Evolutionary conservation across 2,797 vertebrate genomes (phyloP).

Genomic region (Sebastes trivittatus): DNA sequence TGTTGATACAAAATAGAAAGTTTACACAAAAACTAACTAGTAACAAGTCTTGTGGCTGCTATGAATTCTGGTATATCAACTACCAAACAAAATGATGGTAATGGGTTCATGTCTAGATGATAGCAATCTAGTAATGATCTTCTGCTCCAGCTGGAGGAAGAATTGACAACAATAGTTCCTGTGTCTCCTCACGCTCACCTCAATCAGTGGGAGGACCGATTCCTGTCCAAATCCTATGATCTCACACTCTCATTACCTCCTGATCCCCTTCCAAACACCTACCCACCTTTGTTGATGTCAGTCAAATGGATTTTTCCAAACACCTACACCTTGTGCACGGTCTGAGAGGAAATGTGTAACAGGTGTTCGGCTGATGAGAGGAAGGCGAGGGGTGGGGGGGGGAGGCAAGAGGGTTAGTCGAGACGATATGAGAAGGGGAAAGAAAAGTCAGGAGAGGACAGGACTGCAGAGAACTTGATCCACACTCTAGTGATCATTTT

Average conservation of each 20-base stretch:
- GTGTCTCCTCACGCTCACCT: constrained; percentile 53
- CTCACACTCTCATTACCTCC: constrained; percentile 70
- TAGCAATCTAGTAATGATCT: constrained; percentile 21
- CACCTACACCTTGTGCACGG: constrained; percentile 74
- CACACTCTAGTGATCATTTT: not conserved
- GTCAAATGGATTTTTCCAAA: constrained; percentile 73
- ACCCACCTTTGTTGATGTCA: constrained; percentile 75
- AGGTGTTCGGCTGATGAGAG: constrained; percentile 74
- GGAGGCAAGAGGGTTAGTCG: constrained; percentile 13
- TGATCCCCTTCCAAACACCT: constrained; percentile 75
- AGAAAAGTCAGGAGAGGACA: constrained; percentile 56
- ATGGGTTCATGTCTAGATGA: constrained; percentile 35
- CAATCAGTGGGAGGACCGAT: constrained; percentile 70
- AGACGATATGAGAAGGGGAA: constrained; percentile 40
- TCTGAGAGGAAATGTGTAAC: constrained; percentile 78
- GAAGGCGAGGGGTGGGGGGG: constrained; percentile 18
- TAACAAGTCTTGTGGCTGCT: not conserved
- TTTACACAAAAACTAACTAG: not conserved
- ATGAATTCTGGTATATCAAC: not conserved
- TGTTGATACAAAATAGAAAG: not conserved
- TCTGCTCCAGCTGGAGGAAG: constrained; percentile 57
- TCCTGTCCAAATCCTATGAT: constrained; percentile 70
- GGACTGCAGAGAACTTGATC: not conserved
- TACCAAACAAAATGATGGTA: constrained; percentile 10
- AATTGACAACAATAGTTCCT: constrained; percentile 48